phyloP scores from a whole-genome alignment of 1,140 invertebrate species.

The Ips typographus region DNA sequence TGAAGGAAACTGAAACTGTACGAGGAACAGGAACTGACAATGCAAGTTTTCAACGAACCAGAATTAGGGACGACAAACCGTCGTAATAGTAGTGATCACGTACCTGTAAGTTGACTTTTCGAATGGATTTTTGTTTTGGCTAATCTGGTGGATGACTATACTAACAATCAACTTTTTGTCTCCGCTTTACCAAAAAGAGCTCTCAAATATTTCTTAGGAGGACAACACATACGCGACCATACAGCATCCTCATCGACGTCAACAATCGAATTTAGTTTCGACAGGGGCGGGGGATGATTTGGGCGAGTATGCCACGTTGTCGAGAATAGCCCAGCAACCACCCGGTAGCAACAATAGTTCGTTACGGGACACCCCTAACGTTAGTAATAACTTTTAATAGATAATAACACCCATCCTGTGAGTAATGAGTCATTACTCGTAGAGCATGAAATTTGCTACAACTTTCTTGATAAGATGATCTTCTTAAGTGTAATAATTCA shows the following conservation, averaged over 20 bases:
- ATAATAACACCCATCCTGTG: not conserved
- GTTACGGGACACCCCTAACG: slow-evolving; percentile 47
- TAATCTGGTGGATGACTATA: not conserved
- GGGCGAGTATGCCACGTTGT: slow-evolving; percentile 72
- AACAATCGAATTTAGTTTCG: slow-evolving; percentile 51
- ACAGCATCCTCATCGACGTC: slow-evolving; percentile 64
- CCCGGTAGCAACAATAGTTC: slow-evolving; percentile 51
- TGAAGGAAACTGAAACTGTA: slow-evolving; percentile 82
- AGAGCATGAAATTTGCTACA: not conserved
- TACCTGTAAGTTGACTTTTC: slow-evolving; percentile 47
- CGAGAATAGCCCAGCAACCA: slow-evolving; percentile 53
- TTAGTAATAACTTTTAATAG: slow-evolving; percentile 35
- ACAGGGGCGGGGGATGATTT: slow-evolving; percentile 55
- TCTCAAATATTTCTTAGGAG: slow-evolving; percentile 44
- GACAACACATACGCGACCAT: slow-evolving; percentile 89
- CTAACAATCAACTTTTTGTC: slow-evolving; percentile 19
- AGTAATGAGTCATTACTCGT: too few species aligned
- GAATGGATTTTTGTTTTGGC: not conserved
- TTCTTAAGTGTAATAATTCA: not conserved
- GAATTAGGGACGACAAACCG: slow-evolving; percentile 61
- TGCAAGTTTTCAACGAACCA: slow-evolving; percentile 86
- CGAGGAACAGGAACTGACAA: slow-evolving; percentile 89
- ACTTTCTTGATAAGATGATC: slow-evolving; percentile 4
- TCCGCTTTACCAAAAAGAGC: slow-evolving; percentile 22
- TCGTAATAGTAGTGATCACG: slow-evolving; percentile 55